A percentile compares a stretch with the other conserved stretches of the same genome.
These are phyloP conservation scores for Scomberomorus guttatus DNA, from an alignment of 2,797 vertebrate genomes.

Conservation along the genomic window DNA sequence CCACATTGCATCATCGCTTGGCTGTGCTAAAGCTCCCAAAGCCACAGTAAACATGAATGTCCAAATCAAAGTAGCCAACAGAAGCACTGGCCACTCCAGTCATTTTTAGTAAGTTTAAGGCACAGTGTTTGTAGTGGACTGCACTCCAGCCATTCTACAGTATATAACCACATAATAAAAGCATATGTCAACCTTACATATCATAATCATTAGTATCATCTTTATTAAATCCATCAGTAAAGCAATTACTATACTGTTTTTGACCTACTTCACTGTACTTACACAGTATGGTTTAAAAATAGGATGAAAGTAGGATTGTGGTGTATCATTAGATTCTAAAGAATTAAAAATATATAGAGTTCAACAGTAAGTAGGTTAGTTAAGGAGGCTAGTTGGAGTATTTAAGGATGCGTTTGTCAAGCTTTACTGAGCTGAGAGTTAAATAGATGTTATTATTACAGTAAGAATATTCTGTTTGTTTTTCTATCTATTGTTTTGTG, in stretches of 20 bases:
- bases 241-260: neutral
- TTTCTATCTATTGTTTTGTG: constrained; percentile 41
- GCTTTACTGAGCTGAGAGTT: neutral
- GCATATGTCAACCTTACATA: neutral
- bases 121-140: neutral
- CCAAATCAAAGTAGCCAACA: constrained; percentile 52
- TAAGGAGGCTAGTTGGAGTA: neutral
- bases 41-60: constrained; percentile 48
- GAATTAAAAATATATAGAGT: neutral
- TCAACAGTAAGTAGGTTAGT: too few species aligned
- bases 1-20: constrained; percentile 1
- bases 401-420: constrained; percentile 4
- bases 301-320: neutral
- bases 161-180: neutral
- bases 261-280: neutral
- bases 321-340: neutral
- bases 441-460: constrained; percentile 29
- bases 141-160: neutral
- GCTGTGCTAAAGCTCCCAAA: constrained; percentile 32
- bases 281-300: neutral
- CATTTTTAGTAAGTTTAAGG: neutral
- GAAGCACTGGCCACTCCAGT: constrained; percentile 6
- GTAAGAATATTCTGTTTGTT: constrained; percentile 31
- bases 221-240: neutral
- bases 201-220: neutral